Evolutionary conservation across 1,140 invertebrate species (phyloP).

Genomic region (Tetranychus urticae): DNA sequence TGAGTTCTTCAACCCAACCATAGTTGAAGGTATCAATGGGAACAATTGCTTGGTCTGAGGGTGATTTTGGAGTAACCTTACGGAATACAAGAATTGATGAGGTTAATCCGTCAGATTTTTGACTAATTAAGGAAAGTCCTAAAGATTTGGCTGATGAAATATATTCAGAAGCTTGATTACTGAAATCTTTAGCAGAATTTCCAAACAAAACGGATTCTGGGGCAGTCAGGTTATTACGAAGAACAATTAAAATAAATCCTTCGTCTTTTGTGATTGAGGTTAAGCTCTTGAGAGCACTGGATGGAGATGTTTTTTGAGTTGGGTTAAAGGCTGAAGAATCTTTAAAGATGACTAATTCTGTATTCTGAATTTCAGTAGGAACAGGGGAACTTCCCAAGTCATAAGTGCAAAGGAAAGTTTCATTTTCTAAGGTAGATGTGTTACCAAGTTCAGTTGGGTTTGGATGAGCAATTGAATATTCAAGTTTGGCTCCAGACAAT

Average conservation of each 20-base stretch:
- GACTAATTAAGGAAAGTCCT: neutral
- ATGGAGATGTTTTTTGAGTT: slow-evolving; percentile 15
- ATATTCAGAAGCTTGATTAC: slow-evolving; percentile 1
- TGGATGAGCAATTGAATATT: slow-evolving; percentile 20
- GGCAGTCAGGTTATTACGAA: slow-evolving; percentile 29
- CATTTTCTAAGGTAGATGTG: neutral
- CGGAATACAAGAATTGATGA: slow-evolving; percentile 2
- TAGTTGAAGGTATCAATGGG: slow-evolving; percentile 7
- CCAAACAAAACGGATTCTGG: slow-evolving; percentile 13
- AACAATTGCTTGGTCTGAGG: slow-evolving; percentile 5
- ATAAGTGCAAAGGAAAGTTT: slow-evolving; percentile 17
- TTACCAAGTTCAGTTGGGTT: slow-evolving; percentile 15
- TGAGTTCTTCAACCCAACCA: slow-evolving; percentile 12
- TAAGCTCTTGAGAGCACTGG: slow-evolving; percentile 17
- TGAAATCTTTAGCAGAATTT: neutral
- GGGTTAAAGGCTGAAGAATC: slow-evolving; percentile 12
- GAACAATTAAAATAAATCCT: slow-evolving; percentile 53
- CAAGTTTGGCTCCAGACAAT: slow-evolving; percentile 19
- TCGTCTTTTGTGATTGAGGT: slow-evolving; percentile 32
- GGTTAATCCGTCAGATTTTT: slow-evolving; percentile 3
- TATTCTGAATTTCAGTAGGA: slow-evolving; percentile 9
- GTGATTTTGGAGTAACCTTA: neutral
- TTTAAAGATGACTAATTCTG: slow-evolving; percentile 19
- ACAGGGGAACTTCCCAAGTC: slow-evolving; percentile 13
- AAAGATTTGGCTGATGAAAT: neutral